Conservation (phyloP, 2,797 vertebrate genomes). For the Gila robusta region DNA sequence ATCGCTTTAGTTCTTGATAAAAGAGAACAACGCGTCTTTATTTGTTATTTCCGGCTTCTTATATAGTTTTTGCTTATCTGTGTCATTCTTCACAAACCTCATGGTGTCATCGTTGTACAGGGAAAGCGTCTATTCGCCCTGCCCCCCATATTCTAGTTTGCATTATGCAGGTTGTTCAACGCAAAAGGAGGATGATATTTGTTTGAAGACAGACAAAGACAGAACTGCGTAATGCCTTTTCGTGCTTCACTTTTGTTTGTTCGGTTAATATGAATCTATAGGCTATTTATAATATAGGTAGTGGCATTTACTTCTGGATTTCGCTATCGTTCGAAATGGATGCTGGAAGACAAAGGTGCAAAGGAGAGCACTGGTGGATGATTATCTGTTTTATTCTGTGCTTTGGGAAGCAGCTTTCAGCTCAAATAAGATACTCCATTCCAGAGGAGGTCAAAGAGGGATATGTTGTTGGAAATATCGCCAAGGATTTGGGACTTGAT, state of each 20-base stretch:
- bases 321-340: constrained; percentile 29
- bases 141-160: background rate
- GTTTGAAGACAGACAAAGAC: background rate
- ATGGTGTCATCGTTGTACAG: constrained; percentile 68
- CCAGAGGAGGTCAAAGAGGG: constrained; percentile 75
- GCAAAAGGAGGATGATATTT: no score
- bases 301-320: background rate
- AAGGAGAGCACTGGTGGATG: background rate
- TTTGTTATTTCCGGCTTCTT: background rate
- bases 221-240: background rate
- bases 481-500: constrained; percentile 80
- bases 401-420: constrained; percentile 41
- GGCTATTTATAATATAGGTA: background rate
- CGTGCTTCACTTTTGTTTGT: background rate
- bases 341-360: constrained; percentile 34
- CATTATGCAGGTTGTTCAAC: background rate
- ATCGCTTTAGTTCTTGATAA: background rate
- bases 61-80: background rate
- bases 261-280: background rate
- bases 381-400: constrained; percentile 1
- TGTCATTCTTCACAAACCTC: constrained; percentile 37
- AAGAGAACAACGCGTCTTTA: background rate
- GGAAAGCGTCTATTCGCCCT: background rate
- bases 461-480: constrained; percentile 78
- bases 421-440: constrained; percentile 74